Evolutionary conservation across 2,797 vertebrate genomes (phyloP).

Genomic region (Scolopax bukidnonensis): DNA sequence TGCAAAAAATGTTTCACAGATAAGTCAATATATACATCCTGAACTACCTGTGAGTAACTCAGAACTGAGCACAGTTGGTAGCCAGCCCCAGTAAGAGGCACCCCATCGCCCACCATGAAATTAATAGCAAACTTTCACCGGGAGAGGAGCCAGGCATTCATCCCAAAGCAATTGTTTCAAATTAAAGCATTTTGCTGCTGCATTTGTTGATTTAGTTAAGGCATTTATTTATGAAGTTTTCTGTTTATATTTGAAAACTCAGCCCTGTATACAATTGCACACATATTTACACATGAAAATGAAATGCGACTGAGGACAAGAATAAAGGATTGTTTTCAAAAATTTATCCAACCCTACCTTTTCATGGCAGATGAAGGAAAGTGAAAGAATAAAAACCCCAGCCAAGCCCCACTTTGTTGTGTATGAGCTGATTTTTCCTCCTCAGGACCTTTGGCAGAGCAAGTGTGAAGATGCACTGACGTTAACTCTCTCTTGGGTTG

Average conservation of each 20-base stretch:
- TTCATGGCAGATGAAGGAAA: not conserved
- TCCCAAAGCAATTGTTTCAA: not conserved
- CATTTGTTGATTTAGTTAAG: not conserved
- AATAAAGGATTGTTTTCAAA: not conserved
- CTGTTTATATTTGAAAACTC: not conserved
- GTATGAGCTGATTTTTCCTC: not conserved
- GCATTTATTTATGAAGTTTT: not conserved
- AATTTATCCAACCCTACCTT: not conserved
- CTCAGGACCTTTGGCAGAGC: not conserved
- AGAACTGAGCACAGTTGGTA: not conserved
- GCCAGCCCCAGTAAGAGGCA: not conserved
- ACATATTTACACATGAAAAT: not conserved
- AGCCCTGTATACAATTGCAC: not conserved
- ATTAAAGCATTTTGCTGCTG: not conserved
- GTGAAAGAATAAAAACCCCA: rapidly evolving
- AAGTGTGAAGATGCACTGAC: no score
- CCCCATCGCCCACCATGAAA: not conserved
- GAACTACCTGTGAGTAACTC: not conserved
- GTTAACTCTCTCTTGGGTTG: not conserved
- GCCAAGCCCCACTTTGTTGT: rapidly evolving
- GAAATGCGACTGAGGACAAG: not conserved
- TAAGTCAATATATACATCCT: not conserved
- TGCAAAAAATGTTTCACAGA: not conserved
- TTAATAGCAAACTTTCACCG: not conserved
- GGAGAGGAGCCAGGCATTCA: not conserved